Evolutionary conservation across 2,113 vertebrate genomes (phyloP).

Genomic region (Chitala chitala): DNA sequence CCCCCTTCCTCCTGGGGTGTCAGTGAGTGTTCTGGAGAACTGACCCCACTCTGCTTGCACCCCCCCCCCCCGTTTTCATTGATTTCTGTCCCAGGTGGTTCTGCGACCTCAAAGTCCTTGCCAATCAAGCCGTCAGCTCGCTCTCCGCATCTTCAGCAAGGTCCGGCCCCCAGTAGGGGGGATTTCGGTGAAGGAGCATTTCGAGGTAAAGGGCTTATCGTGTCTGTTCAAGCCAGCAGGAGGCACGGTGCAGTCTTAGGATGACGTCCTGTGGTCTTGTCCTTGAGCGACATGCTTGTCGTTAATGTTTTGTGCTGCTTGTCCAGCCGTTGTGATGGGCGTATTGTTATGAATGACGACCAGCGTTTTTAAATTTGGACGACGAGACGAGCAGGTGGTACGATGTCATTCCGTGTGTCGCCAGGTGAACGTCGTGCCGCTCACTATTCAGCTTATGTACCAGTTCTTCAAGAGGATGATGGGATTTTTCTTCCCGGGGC

Average conservation of each 20-base stretch:
- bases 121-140: slow-evolving; percentile 87
- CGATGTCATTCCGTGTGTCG: no score
- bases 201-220: slow-evolving; percentile 71
- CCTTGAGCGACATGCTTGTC: no score
- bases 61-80: neutral
- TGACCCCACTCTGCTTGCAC: neutral
- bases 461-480: slow-evolving; percentile 99
- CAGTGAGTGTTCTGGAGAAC: neutral
- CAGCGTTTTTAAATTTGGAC: no score
- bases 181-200: slow-evolving; percentile 97
- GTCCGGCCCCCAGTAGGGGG: slow-evolving; percentile 95
- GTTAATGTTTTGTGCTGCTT: no score
- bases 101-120: slow-evolving; percentile 90
- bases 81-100: slow-evolving; percentile 72
- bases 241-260: no score
- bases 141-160: slow-evolving; percentile 94
- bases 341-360: no score
- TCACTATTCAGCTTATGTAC: slow-evolving; percentile 96
- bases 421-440: slow-evolving; percentile 97
- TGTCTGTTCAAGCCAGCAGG: no score
- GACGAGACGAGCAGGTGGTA: no score
- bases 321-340: no score
- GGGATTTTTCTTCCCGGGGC: slow-evolving; percentile 96
- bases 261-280: no score
- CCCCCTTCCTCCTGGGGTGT: neutral